Conservation (phyloP, 2,888 invertebrate species). For the Mellilla xanthometata region DNA sequence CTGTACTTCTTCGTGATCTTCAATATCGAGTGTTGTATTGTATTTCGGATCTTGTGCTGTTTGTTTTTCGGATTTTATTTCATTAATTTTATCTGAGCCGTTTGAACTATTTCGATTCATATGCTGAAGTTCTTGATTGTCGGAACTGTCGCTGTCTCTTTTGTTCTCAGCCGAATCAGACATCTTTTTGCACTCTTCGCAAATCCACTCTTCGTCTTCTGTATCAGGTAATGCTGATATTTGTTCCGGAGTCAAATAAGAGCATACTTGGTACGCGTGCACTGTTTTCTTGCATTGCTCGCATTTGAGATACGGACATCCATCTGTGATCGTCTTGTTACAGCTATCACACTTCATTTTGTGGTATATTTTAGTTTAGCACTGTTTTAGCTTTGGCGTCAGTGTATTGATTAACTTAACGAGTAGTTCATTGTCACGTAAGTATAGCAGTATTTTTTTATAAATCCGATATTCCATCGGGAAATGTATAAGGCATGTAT, state of each 20-base stretch:
- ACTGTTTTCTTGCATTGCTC: slow-evolving; percentile 1
- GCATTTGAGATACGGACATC: slow-evolving; percentile 1
- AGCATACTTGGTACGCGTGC: slow-evolving; percentile 5
- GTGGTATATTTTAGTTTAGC: too few species aligned
- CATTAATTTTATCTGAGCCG: neutral
- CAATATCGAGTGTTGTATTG: too few species aligned
- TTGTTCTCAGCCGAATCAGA: neutral
- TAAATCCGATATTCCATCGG: too few species aligned
- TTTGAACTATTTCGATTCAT: neutral
- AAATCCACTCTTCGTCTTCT: neutral
- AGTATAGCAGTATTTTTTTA: too few species aligned
- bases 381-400: too few species aligned
- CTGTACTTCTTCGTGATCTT: neutral
- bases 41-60: neutral
- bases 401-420: too few species aligned
- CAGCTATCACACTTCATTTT: slow-evolving; percentile 7
- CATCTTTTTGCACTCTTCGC: slow-evolving; percentile 1
- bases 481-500: too few species aligned
- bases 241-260: slow-evolving; percentile 1
- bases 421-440: too few species aligned
- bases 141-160: too few species aligned
- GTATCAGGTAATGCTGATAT: neutral
- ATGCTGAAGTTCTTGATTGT: neutral
- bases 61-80: neutral
- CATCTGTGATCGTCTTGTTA: neutral